Evolutionary conservation across 2,797 vertebrate species (phyloP).

Genomic region (Acipenser oxyrinchus): DNA sequence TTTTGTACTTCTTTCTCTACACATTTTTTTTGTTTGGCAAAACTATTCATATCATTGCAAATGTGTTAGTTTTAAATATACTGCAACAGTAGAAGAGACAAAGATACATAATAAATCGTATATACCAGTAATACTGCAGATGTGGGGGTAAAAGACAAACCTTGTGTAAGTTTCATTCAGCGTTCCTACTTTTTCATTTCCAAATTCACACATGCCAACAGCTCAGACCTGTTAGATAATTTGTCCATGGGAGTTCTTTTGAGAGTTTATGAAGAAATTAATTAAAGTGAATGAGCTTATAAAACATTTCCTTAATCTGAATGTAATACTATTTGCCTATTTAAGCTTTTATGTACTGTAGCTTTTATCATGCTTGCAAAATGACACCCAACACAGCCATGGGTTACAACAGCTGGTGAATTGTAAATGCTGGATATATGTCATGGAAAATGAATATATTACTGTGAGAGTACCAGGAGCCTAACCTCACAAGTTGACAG

Average conservation of each 20-base stretch:
- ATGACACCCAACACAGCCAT: constrained; percentile 9
- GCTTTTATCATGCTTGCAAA: constrained; percentile 9
- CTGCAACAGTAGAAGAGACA: no score
- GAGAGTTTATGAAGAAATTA: constrained; percentile 13
- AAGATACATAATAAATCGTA: no score
- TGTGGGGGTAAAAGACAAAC: neutral
- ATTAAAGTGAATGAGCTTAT: constrained; percentile 11
- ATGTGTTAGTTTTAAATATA: no score
- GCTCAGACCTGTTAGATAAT: neutral
- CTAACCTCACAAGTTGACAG: neutral
- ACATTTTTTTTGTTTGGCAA: no score
- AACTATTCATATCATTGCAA: no score
- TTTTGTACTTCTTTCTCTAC: no score
- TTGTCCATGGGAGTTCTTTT: neutral
- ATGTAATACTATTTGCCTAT: constrained; percentile 10
- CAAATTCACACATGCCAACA: neutral
- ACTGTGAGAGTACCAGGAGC: neutral
- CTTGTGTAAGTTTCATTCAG: neutral
- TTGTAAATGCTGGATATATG: neutral
- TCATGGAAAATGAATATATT: neutral
- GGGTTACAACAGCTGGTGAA: constrained; percentile 6
- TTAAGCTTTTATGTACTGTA: constrained; percentile 11
- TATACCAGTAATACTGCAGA: no score
- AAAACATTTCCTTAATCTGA: constrained; percentile 7
- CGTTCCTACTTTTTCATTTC: neutral